Conservation (phyloP, 2,888 invertebrate species). For the Dromius quadrimaculatus region DNA sequence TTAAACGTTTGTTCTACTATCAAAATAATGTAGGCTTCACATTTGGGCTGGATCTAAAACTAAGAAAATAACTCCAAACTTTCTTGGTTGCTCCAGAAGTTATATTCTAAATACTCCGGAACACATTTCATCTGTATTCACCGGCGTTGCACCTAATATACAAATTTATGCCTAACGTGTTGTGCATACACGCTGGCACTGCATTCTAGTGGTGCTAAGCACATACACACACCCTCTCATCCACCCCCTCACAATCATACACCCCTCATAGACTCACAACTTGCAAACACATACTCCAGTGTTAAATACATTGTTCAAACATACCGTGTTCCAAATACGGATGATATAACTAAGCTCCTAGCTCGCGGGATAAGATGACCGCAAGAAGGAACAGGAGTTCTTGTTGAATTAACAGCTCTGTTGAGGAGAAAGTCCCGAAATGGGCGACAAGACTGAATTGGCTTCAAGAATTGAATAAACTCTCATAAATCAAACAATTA, state of each 20-base stretch:
- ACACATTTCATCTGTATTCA: constrained; percentile 44
- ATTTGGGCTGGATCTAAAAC: too few species aligned
- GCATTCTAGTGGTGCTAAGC: constrained; percentile 13
- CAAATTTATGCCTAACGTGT: constrained; percentile 51
- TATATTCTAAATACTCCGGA: constrained; percentile 14
- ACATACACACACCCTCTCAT: not conserved
- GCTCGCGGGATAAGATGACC: constrained; percentile 42
- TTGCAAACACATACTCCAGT: constrained; percentile 23
- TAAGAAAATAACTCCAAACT: too few species aligned
- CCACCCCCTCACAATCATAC: not conserved
- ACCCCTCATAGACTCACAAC: too few species aligned
- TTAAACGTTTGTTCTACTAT: constrained; percentile 34
- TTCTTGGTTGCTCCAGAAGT: too few species aligned
- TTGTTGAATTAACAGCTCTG: constrained; percentile 43
- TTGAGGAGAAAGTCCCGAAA: too few species aligned
- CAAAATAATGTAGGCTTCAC: constrained; percentile 20
- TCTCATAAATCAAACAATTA: not conserved
- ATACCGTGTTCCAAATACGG: constrained; percentile 42
- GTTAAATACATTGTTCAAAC: constrained; percentile 50
- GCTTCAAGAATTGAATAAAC: too few species aligned
- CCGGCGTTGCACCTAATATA: constrained; percentile 41
- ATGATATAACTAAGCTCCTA: constrained; percentile 37
- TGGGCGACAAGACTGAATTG: too few species aligned
- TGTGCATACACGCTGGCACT: constrained; percentile 42
- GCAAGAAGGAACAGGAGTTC: constrained; percentile 15